Evolutionary conservation across 2,888 invertebrate species (phyloP).

Genomic region (Dryocosmus kuriphilus): DNA sequence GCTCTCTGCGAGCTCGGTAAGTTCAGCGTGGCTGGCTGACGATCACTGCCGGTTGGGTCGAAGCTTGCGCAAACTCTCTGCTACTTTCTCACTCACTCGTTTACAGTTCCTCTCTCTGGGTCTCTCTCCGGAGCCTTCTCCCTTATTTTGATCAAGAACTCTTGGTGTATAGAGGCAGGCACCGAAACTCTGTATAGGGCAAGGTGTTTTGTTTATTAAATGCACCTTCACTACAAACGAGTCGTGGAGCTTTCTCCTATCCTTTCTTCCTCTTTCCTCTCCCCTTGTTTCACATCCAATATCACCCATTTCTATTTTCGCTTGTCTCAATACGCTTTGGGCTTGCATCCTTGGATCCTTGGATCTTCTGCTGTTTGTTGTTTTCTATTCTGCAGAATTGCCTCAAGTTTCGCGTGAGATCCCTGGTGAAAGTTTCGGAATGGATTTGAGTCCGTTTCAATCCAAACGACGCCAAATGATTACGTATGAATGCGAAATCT

Average conservation of each 20-base stretch:
- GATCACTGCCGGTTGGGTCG: constrained; percentile 69
- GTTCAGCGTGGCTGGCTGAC: constrained; percentile 65
- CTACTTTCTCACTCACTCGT: constrained; percentile 51
- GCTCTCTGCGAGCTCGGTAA: constrained; percentile 58
- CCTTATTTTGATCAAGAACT: constrained; percentile 38
- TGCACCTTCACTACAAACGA: constrained; percentile 44
- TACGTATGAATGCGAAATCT: too few species aligned
- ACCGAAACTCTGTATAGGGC: constrained; percentile 27
- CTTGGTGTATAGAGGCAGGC: constrained; percentile 37
- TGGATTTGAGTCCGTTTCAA: too few species aligned
- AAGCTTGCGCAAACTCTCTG: constrained; percentile 74
- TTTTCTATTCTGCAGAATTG: not conserved
- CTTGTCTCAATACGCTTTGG: constrained; percentile 4
- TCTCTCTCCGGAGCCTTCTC: constrained; percentile 50
- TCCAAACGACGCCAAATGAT: too few species aligned
- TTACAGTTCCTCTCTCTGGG: constrained; percentile 55
- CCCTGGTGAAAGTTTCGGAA: too few species aligned
- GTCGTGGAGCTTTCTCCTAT: not conserved
- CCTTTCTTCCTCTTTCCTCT: constrained; percentile 22
- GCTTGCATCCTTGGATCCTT: not conserved
- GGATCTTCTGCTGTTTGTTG: not conserved
- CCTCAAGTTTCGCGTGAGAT: not conserved
- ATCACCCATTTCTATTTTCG: not conserved
- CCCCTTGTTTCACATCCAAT: constrained; percentile 30
- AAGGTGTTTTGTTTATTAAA: constrained; percentile 60